Evolutionary conservation across 2,888 invertebrate species (phyloP), one percentile per base, ranked within the genome.

Genomic region (Allolobophora icterica): DNA sequence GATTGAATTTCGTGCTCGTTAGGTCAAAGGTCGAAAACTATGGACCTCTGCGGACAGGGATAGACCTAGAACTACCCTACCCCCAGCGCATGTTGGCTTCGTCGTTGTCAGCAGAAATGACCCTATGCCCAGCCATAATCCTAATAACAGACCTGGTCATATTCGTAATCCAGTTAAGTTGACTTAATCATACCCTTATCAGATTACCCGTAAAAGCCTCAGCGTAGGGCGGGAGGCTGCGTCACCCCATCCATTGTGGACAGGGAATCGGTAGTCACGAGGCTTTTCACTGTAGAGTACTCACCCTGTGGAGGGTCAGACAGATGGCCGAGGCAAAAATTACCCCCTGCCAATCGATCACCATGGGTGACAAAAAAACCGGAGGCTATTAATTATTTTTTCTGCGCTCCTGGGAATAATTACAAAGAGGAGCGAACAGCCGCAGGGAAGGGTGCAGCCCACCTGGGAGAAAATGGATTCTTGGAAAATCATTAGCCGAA

Each of bases 361-460:
- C 71, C 71, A n/a, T n/a, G 71, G 71, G 71, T 11, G n/a, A 30
- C 30, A 71, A 71, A 71, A n/a, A 71, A 71, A 71, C 8, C 71
- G 71, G 71, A n/a, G 71, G 71, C n/a, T n/a, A 71, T 71, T 71
- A 71, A 71, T 71, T n/a, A 71, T 71, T n/a, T 71, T n/a, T 71
- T 71, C n/a, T 8, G 30, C 71, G 5, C 71, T 71, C 71, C 71
- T 71, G 30, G 30, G 71, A 71, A 71, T 71, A 71, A 71, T 71
- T n/a, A 71, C 71, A 71, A 71, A 71, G 71, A 13, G 71, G n/a
- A 71, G n/a, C 71, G 71, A 71, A n/a, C 71, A 8, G n/a, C 52
- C 21, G 52, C 52, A 8, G 1, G 52, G 52, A 52, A 21, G 52
- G 52, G 52, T 21, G 19, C 52, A 52, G 52, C 52, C 52, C 52